phyloP scores from a whole-genome alignment of 2,888 invertebrate genomes.

The Neoitamus cyanurus region DNA sequence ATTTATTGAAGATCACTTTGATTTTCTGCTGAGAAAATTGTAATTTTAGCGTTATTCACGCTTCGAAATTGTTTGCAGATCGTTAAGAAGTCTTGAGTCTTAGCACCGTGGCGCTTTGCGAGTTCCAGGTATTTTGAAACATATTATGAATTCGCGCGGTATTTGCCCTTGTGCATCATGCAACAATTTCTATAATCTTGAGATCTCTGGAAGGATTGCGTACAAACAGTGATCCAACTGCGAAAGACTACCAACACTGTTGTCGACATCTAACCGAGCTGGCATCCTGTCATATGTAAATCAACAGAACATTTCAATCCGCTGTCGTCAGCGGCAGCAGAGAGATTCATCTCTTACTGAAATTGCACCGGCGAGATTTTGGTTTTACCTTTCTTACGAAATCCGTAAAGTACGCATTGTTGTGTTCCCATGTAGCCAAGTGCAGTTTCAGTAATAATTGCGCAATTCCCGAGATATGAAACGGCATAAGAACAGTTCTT shows the following conservation, averaged over 20 bases:
- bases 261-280: constrained; percentile 23
- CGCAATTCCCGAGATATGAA: background rate
- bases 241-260: constrained; percentile 25
- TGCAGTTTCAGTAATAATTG: constrained; percentile 22
- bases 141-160: background rate
- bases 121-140: background rate
- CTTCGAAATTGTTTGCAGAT: constrained; percentile 38
- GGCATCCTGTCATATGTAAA: constrained; percentile 19
- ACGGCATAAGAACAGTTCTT: background rate
- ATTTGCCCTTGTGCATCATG: background rate
- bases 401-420: background rate
- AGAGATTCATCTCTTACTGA: constrained; percentile 9
- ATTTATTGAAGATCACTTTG: background rate
- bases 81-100: constrained; percentile 12
- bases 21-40: constrained; percentile 16
- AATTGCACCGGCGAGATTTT: constrained; percentile 7
- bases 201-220: constrained; percentile 12
- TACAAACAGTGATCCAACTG: constrained; percentile 7
- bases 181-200: constrained; percentile 8
- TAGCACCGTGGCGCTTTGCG: background rate
- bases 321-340: background rate
- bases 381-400: background rate
- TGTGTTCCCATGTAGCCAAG: background rate
- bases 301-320: background rate
- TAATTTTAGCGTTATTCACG: constrained; percentile 25